Base-by-base conservation (phyloP, 2,888 invertebrate species). In the Parochlus steinenii region DNA sequence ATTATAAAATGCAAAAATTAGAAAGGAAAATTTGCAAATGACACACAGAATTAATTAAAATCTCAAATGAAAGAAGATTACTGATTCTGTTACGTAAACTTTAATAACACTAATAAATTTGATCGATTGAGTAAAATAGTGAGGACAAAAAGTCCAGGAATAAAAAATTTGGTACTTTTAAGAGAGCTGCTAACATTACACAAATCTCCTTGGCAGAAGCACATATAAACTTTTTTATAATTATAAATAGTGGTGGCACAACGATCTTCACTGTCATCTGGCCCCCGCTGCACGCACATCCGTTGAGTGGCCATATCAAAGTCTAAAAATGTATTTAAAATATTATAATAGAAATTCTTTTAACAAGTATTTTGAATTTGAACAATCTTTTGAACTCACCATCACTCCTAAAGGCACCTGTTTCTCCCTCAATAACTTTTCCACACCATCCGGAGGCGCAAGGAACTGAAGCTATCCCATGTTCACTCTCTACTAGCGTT, bases 381-480 rank as follows among this genome's bases (percentile, higher is more conserved):
- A 16, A 30, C 27, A 7, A 35, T 12, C 11, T 15, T n/a, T 3
- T 31, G 26, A 20, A 45, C 46, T 54, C 58, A 81, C 85, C 86
- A 61, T 83, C 82, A 51, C 74, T 73, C 52, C 79, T 74, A 44
- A 77, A 69, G 32, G 76, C 63, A 46, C 76, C 76, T 11, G 34
- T 34, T 44, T 74, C 75, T 39, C 78, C 77, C 56, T 89, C 87
- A 23, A 85, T 69, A 33, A 86, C 74, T 63, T 90, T 90, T 16
- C 81, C 83, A 50, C 90, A 90, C 90, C 90, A 90, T 24, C 87
- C 87, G 1, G 85, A 85, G 1, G 83, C 79, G 48, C 89, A 89
- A 1, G 82, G 80, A 8, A 76, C 70, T 2, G 77, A 71, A 47
- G 76, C 67, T 2, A 87, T 70, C 0, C 85, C 85, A 20, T 64